Percentiles rank a stretch among this genome's conserved stretches.
Conservation (phyloP, 2,113 vertebrate species). For the Xenus cinereus region DNA sequence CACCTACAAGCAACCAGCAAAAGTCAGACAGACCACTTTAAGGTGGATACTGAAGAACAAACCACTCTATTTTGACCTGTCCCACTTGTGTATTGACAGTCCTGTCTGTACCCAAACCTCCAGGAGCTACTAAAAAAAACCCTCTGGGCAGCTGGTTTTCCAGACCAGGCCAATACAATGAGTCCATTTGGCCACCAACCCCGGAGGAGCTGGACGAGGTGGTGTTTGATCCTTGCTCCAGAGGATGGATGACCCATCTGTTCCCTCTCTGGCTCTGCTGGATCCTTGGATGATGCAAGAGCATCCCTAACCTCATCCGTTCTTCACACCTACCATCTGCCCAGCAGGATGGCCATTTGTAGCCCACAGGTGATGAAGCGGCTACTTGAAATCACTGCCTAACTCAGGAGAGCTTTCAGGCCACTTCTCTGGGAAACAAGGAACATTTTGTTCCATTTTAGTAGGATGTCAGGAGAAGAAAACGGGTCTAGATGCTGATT, state of each 20-base stretch:
- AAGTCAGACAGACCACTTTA: neutral
- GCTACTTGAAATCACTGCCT: too few relatives aligned
- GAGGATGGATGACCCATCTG: neutral
- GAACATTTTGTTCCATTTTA: neutral
- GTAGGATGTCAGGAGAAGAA: neutral
- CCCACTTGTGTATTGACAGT: neutral
- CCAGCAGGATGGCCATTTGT: neutral
- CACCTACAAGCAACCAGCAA: too few relatives aligned
- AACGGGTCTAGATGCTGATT: accelerated
- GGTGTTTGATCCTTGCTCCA: neutral
- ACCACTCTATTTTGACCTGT: neutral
- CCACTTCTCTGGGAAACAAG: neutral
- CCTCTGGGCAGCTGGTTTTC: neutral
- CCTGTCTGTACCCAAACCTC: neutral
- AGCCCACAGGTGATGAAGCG: neutral
- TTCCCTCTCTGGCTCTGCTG: neutral
- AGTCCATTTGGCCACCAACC: neutral
- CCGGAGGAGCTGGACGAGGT: neutral
- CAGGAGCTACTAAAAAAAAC: neutral
- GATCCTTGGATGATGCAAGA: neutral
- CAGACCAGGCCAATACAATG: too few relatives aligned
- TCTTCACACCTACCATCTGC: neutral
- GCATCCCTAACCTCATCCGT: accelerated
- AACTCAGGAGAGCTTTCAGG: too few relatives aligned
- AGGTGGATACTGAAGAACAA: neutral